These are phyloP conservation scores for Otus sunia DNA, from an alignment of 2,113 vertebrate genomes.

Conservation along the genomic window DNA sequence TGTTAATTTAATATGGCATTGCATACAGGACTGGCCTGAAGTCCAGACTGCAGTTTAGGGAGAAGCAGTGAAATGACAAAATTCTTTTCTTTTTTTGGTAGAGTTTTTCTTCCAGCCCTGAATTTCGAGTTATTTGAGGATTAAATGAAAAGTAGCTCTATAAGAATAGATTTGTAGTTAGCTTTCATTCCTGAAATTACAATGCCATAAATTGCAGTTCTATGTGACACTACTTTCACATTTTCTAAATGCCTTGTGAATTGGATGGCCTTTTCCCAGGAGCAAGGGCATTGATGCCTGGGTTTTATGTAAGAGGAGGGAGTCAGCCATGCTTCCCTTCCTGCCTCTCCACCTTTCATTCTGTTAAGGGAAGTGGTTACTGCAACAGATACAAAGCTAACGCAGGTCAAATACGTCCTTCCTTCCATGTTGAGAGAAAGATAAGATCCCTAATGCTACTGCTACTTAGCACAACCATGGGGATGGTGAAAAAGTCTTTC, in stretches of 20 bases:
- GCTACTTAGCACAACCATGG: neutral
- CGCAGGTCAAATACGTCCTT: neutral
- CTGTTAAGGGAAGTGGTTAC: neutral
- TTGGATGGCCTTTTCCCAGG: neutral
- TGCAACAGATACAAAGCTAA: neutral
- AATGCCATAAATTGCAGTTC: neutral
- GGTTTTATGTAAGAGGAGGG: neutral
- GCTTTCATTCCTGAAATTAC: neutral
- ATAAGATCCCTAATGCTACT: neutral
- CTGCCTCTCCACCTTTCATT: neutral
- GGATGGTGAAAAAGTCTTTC: neutral
- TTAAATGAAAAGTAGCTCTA: neutral
- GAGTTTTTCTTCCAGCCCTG: neutral
- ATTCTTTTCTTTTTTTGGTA: neutral
- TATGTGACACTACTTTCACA: neutral
- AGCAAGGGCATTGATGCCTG: neutral
- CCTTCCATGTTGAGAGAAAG: neutral
- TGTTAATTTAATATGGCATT: constrained; percentile 1
- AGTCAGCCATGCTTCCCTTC: fast-evolving
- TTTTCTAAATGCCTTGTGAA: neutral
- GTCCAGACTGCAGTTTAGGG: neutral
- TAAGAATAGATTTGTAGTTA: neutral
- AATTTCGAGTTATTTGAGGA: neutral
- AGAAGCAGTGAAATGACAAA: neutral
- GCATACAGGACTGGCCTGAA: neutral